Evolutionary conservation across 2,113 vertebrate species (phyloP).

Genomic region (Amazona guildingii): DNA sequence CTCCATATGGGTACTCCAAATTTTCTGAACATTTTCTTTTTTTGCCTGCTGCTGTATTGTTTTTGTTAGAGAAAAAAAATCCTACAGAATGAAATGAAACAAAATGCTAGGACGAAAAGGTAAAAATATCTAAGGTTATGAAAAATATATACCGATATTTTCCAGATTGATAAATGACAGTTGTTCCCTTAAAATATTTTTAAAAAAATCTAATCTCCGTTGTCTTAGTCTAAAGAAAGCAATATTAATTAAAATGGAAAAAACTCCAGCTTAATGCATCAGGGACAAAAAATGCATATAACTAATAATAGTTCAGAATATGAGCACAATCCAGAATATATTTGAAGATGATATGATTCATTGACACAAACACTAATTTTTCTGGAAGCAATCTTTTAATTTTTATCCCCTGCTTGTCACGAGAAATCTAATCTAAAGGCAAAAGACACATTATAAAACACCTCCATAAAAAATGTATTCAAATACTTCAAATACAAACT

Average conservation of each 20-base stretch:
- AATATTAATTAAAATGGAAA: neutral
- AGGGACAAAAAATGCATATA: neutral
- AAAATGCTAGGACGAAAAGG: neutral
- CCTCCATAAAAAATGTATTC: neutral
- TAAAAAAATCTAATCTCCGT: neutral
- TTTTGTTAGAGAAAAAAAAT: neutral
- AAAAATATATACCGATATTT: neutral
- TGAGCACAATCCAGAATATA: neutral
- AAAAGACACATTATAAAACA: neutral
- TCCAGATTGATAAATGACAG: neutral
- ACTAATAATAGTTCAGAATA: neutral
- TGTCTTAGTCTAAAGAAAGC: neutral
- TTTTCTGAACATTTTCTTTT: neutral
- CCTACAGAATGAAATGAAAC: neutral
- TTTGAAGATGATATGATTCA: neutral
- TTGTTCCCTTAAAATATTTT: neutral
- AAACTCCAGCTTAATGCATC: neutral
- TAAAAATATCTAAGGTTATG: neutral
- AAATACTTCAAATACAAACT: neutral
- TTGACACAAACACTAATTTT: neutral
- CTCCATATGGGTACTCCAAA: fast-evolving
- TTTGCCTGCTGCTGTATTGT: fast-evolving
- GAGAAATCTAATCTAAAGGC: neutral
- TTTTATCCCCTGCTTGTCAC: neutral
- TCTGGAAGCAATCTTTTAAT: neutral